Base-by-base conservation (phyloP, 1,140 invertebrate species). In the Cylas formicarius region DNA sequence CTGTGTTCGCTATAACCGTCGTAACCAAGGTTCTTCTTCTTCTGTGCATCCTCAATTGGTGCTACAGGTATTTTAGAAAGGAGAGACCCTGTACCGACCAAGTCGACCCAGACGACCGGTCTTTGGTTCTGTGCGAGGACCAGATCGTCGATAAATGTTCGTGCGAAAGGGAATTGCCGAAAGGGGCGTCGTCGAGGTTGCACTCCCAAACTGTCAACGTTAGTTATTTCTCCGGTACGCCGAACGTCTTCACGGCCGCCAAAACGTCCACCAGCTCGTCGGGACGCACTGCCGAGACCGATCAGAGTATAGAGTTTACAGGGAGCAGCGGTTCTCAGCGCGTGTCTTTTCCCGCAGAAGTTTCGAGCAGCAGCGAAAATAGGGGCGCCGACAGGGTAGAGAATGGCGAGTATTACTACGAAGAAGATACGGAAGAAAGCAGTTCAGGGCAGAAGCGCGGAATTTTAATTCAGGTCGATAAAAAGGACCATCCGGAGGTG, bases 11-110 rank as follows among this genome's bases (percentile, higher is more conserved):
- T 1, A 6, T 53, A 9, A 53, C 51, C 3, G 40, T 53, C 8
- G 44, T 48, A 7, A 46, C 51, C 14, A 53, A 53, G 27, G 22
- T 53, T 6, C 27, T 53, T n/a, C 20, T 53, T n/a, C 16, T 53
- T 7, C 49, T 53, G 51, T 53, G 51, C 24, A 16, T 53, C 11
- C 31, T 53, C 31, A 53, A 36, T 14, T 53, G 51, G 51, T 53
- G 51, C 31, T 53, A 53, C 26, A 45, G 35, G 20, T 47, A 50
- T 26, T 53, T 38, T 22, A 26, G 22, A 36, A 32, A 33, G 29
- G 44, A 44, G 14, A 39, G 41, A 27, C 28, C 24, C 7, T 53
- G 46, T 22, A 24, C n/a, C 9, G 17, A 19, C n/a, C n/a, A 28
- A 26, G 28, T 49, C 2, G 34, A 49, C 31, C 46, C 46, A 7